These are phyloP conservation scores for Acanthosepion esculentum DNA, from an alignment of 2,888 invertebrate species.

Conservation along the genomic window DNA sequence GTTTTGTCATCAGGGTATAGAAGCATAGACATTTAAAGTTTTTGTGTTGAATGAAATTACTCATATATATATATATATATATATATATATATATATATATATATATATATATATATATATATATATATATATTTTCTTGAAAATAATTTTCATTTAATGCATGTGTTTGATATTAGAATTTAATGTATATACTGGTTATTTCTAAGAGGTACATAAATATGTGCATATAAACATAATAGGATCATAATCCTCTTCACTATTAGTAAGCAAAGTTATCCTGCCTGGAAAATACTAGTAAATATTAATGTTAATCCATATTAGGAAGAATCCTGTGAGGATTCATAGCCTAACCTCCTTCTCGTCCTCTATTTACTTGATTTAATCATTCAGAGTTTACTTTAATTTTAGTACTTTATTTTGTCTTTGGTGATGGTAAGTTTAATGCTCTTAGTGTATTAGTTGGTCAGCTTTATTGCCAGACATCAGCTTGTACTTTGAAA, in stretches of 20 bases:
- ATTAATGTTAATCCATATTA: constrained; percentile 24
- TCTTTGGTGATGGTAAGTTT: background rate
- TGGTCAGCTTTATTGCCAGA: background rate
- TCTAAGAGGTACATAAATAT: background rate
- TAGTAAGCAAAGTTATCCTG: background rate
- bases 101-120: too few relatives aligned
- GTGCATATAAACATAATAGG: background rate
- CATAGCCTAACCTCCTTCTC: background rate
- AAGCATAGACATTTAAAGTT: too few relatives aligned
- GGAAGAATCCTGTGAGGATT: background rate
- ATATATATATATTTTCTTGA: too few relatives aligned
- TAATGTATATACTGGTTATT: background rate
- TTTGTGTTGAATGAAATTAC: too few relatives aligned
- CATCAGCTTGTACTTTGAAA: background rate
- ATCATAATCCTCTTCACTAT: background rate
- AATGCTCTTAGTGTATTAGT: background rate
- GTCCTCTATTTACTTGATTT: background rate
- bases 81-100: too few relatives aligned
- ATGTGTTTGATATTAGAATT: background rate
- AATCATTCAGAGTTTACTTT: background rate
- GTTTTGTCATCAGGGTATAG: too few relatives aligned
- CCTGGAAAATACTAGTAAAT: background rate
- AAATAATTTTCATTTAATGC: too few relatives aligned
- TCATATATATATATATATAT: too few relatives aligned
- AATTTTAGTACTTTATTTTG: background rate